A percentile compares a stretch with the other conserved stretches of the same genome.
These are phyloP conservation scores for Micromussa lordhowensis DNA, from an alignment of 92 coral and sea anemone genomes.

Conservation along the genomic window DNA sequence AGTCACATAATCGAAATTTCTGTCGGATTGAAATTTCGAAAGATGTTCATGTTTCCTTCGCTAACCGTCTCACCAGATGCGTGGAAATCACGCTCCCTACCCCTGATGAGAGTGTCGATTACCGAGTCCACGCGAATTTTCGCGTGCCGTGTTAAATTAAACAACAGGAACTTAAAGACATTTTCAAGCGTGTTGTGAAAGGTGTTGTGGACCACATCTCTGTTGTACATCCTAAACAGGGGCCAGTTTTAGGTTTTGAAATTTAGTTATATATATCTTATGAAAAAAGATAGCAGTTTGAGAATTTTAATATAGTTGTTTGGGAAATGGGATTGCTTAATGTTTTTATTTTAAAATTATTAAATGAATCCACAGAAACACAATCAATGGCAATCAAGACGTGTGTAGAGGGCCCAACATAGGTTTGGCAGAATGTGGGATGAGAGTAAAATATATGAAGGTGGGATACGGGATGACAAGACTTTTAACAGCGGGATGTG, in stretches of 20 bases:
- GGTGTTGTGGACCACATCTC: background rate
- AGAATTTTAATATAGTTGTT: background rate
- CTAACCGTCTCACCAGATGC: background rate
- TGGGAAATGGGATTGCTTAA: background rate
- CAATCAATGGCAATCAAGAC: too few species aligned
- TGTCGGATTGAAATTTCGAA: background rate
- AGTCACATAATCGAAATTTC: background rate
- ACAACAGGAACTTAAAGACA: background rate
- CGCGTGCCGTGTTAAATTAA: slow-evolving; percentile 3
- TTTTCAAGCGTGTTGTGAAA: background rate
- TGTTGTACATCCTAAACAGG: background rate
- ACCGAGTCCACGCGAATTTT: slow-evolving; percentile 1
- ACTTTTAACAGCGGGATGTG: too few species aligned
- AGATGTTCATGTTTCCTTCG: background rate
- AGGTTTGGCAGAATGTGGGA: too few species aligned
- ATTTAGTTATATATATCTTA: too few species aligned
- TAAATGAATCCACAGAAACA: background rate
- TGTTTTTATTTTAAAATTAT: too few species aligned
- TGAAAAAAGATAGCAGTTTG: background rate
- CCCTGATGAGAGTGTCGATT: slow-evolving; percentile 4
- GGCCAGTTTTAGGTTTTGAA: background rate
- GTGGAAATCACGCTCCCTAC: background rate
- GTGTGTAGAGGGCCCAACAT: too few species aligned
- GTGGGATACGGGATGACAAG: too few species aligned
- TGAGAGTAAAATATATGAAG: too few species aligned